A percentile compares a stretch with the other conserved stretches of the same genome.
Evolutionary conservation across 2,888 invertebrate genomes (phyloP).

Genomic region (Sthenelais limicola): DNA sequence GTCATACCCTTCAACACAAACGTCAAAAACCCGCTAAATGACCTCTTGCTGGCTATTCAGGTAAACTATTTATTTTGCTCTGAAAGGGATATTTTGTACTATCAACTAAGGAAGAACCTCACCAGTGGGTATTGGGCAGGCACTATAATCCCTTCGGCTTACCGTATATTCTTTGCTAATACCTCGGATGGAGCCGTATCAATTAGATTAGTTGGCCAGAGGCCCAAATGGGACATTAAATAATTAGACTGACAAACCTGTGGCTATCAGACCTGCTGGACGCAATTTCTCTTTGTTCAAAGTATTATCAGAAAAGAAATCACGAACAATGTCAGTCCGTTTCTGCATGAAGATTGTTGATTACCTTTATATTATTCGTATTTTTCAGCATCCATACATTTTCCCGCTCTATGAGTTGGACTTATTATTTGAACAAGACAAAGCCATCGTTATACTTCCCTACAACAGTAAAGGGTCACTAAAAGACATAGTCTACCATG

Average conservation of each 20-base stretch:
- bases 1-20: slow-evolving; percentile 80
- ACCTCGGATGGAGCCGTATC: background rate
- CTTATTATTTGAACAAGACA: slow-evolving; percentile 75
- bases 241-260: too few relatives aligned
- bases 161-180: background rate
- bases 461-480: slow-evolving; percentile 88
- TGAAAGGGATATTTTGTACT: background rate
- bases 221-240: too few relatives aligned
- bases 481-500: slow-evolving; percentile 91
- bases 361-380: slow-evolving; percentile 73
- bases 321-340: too few relatives aligned
- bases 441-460: slow-evolving; percentile 84
- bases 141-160: background rate
- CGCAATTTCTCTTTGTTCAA: too few relatives aligned
- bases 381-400: slow-evolving; percentile 91
- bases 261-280: too few relatives aligned
- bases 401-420: slow-evolving; percentile 91
- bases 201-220: too few relatives aligned
- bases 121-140: background rate
- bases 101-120: background rate
- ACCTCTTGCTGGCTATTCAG: slow-evolving; percentile 80
- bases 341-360: background rate
- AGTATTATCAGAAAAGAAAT: too few relatives aligned
- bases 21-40: slow-evolving; percentile 81
- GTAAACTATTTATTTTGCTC: slow-evolving; percentile 42